phyloP scores from a whole-genome alignment of 2,797 vertebrate genomes.

The Gambelia wislizenii region DNA sequence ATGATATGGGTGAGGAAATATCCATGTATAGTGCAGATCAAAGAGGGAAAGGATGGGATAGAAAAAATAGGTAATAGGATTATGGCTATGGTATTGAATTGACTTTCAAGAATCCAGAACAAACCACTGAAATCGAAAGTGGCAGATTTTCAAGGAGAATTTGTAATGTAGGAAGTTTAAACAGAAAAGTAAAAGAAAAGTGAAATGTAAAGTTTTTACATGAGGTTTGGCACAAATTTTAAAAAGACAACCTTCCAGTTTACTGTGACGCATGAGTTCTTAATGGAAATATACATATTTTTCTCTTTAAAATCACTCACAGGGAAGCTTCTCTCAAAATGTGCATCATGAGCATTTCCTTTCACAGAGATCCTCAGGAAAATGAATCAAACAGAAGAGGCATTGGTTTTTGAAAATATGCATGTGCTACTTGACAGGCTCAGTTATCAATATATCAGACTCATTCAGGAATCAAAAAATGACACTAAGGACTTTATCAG shows the following conservation, averaged over 20 bases:
- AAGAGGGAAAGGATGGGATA: not conserved
- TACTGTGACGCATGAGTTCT: not conserved
- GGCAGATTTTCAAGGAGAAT: not conserved
- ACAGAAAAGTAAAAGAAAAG: too few species aligned
- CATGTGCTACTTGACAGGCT: not conserved
- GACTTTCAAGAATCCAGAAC: not conserved
- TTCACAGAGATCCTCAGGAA: not conserved
- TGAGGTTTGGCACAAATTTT: not conserved
- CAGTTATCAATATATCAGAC: not conserved
- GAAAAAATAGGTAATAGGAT: not conserved
- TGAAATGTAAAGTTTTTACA: not conserved
- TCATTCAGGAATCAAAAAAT: not conserved
- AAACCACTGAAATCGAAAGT: not conserved
- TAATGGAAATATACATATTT: not conserved
- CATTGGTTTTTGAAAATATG: not conserved
- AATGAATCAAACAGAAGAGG: not conserved
- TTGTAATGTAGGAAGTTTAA: not conserved
- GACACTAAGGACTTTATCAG: too few species aligned
- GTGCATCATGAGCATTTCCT: not conserved
- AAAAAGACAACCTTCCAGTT: not conserved
- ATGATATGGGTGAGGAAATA: too few species aligned
- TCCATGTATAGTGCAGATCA: not conserved
- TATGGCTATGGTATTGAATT: not conserved
- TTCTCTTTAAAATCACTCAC: not conserved
- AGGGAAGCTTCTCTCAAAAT: conserved; percentile 3